Conservation (phyloP, 2,888 invertebrate genomes). For the Tyria jacobaeae region DNA sequence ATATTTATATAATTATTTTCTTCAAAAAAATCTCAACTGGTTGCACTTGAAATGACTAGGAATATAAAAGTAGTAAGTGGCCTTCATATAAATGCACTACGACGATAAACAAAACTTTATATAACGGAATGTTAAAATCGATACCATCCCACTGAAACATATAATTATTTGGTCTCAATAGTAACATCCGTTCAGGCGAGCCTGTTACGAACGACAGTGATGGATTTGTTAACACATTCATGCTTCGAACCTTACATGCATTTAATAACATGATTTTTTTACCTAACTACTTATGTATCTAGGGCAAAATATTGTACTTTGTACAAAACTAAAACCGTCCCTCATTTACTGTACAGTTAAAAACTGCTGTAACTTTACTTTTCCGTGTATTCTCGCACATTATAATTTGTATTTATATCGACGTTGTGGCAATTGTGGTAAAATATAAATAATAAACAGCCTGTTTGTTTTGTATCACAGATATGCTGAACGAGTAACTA, state of each 20-base stretch:
- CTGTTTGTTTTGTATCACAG: constrained; percentile 84
- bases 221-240: constrained; percentile 76
- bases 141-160: constrained; percentile 84
- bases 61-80: constrained; percentile 83
- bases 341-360: constrained; percentile 73
- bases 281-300: constrained; percentile 86
- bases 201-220: constrained; percentile 74
- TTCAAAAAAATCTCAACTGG: constrained; percentile 84
- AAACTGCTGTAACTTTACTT: constrained; percentile 68
- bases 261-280: constrained; percentile 77
- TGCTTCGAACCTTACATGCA: constrained; percentile 76
- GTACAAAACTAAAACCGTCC: constrained; percentile 84
- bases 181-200: constrained; percentile 79
- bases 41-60: constrained; percentile 87
- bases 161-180: constrained; percentile 86
- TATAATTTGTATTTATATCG: constrained; percentile 57
- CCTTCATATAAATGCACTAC: constrained; percentile 79
- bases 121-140: constrained; percentile 86
- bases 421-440: constrained; percentile 76
- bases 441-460: constrained; percentile 66
- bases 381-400: constrained; percentile 64
- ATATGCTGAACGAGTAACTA: constrained; percentile 77
- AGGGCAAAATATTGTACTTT: constrained; percentile 85
- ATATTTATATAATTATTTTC: constrained; percentile 74
- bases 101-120: constrained; percentile 65